phyloP scores from a whole-genome alignment of 2,797 vertebrate genomes.

The Thripadectes ignobilis region DNA sequence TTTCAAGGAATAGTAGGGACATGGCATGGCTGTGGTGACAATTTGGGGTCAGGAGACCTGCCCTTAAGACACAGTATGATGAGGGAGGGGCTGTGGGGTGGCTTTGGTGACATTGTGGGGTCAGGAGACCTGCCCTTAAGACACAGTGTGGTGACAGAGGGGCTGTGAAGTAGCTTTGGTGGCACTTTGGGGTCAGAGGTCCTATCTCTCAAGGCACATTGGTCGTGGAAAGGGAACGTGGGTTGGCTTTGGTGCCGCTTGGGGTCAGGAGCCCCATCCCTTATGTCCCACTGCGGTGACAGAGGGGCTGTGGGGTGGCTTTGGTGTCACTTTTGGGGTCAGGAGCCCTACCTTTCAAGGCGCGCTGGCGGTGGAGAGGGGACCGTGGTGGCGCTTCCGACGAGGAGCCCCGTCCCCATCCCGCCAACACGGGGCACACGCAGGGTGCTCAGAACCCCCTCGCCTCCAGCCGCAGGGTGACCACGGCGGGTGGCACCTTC shows the following conservation, averaged over 20 bases:
- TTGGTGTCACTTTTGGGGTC: not conserved
- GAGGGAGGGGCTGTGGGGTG: not conserved
- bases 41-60: not conserved
- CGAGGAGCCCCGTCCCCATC: not conserved
- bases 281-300: not conserved
- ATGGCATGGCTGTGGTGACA: too few species aligned
- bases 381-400: rapidly evolving
- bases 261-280: not conserved
- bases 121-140: not conserved
- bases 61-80: not conserved
- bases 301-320: not conserved
- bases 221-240: not conserved
- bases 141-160: not conserved
- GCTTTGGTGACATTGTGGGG: not conserved
- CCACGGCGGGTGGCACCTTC: conserved; percentile 73
- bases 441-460: conserved; percentile 67
- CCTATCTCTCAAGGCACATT: not conserved
- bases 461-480: conserved; percentile 74
- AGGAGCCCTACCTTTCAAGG: not conserved
- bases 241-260: not conserved
- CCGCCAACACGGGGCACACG: not conserved
- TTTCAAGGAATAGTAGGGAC: not conserved
- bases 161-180: not conserved
- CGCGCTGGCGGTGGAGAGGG: not conserved
- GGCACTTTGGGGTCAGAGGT: not conserved